Base-by-base conservation (phyloP, 2,888 invertebrate genomes). In the Globia sparganii region DNA sequence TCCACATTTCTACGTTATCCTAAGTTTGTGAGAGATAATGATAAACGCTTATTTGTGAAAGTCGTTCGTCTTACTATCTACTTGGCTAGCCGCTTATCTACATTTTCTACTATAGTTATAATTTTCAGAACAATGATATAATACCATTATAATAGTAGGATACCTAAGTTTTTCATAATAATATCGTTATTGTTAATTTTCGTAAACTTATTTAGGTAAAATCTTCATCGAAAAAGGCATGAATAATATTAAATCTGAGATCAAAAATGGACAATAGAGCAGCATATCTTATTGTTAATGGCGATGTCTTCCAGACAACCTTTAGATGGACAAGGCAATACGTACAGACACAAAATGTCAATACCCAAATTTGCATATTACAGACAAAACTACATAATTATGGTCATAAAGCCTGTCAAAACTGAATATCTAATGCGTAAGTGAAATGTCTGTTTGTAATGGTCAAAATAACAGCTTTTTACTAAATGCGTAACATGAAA, bases 31-130 rank as follows among this genome's bases (percentile, higher is more conserved):
- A 69, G 67, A 81, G 84, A 88, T 87, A 87, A 86, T 87, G 82
- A 80, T 80, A 79, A 83, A 88, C 77, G 80, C 71, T 87, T 87
- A 88, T 87, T 88, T 87, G 86, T 81, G 77, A 81, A 86, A 80
- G 81, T 74, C 79, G 69, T 86, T 80, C 80, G 79, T 84, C 79
- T 86, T 86, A 68, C 70, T 65, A 72, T 69, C 69, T 80, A 40
- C 70, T 81, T 69, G 66, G 78, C 75, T 75, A 62, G 70, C 62
- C 68, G 65, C 75, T 81, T 84, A 72, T 80, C 72, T 58, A 8
- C 31, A 58, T 18, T 64, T 59, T 67, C 34, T 43, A 37, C 46
- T 64, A 68, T 72, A 79, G 72, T 81, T 74, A 79, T 56, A 79
- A 75, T 53, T 71, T 78, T 74, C 53, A 58, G 49, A 49, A 71